Evolutionary conservation across 64 coral and sea anemone genomes (phyloP).

Genomic region (Stichodactyla helianthus): DNA sequence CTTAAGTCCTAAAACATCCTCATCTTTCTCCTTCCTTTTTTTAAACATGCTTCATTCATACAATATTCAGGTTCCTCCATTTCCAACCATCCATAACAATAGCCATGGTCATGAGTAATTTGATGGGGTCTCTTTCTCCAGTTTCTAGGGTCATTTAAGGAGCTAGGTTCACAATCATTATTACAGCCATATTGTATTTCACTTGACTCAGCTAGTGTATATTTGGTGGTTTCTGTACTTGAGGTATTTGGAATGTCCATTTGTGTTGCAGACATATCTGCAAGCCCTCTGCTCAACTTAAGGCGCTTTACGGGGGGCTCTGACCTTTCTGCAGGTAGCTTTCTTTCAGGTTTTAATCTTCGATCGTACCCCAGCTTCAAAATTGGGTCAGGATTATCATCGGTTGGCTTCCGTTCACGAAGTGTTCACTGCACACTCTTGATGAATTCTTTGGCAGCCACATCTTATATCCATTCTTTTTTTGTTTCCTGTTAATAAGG

Average conservation of each 20-base stretch:
- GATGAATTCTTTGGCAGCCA: constrained; percentile 40
- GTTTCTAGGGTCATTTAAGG: too few species aligned
- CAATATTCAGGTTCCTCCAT: too few species aligned
- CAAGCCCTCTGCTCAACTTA: neutral
- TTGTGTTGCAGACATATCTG: neutral
- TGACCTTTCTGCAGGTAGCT: neutral
- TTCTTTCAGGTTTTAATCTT: neutral
- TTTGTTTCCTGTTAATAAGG: constrained; percentile 9
- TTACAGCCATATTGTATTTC: neutral
- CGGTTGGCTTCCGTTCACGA: too few species aligned
- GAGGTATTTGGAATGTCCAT: neutral
- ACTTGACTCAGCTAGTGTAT: neutral
- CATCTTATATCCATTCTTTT: constrained; percentile 18
- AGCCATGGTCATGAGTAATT: too few species aligned
- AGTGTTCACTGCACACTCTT: constrained; percentile 44
- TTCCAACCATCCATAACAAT: too few species aligned
- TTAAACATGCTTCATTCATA: too few species aligned
- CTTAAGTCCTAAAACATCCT: too few species aligned
- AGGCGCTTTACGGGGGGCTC: neutral
- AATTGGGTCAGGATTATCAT: too few species aligned
- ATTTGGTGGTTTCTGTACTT: neutral
- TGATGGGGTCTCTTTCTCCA: too few species aligned
- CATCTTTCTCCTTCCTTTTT: too few species aligned
- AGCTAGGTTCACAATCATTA: too few species aligned
- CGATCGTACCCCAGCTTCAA: neutral